Base-by-base conservation (phyloP, 53 echinoderm and acorn worm species). In the Actinopyga echinites region DNA sequence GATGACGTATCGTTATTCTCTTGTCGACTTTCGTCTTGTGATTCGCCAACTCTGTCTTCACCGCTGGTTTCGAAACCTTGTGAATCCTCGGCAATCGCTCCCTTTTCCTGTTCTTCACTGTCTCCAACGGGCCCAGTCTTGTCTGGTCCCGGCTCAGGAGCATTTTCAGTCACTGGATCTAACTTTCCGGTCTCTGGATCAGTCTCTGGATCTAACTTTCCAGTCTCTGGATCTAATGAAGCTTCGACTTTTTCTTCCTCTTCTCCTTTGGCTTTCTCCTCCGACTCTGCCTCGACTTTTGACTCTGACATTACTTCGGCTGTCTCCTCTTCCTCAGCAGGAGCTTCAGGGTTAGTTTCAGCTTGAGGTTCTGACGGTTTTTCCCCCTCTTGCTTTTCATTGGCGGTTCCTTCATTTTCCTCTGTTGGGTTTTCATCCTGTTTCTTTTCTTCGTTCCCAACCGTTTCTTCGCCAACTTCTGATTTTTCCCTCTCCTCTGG, bases 301-400 rank as follows among this genome's bases (percentile, higher is more conserved):
- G 28, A 62, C 45, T 49, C 49, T 49, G 49, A 49, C 17, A 2
- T 17, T 17, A 15, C 77, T 34, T 52, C 52, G 9, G 86, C 30
- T 61, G 19, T 24, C 26, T 31, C 85, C 8, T 42, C 52, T 32
- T 83, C 29, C 12, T 15, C 20, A 44, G 25, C 42, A 62, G 35
- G 6, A 12, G 5, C 77, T 8, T 26, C 4, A 15, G 11, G 12
- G 12, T 55, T 55, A 10, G 63, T 43, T 28, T 32, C 32, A 69
- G 56, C 74, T 1, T 24, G 63, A 2, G 86, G 34, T 38, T 86
- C 86, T 62, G 43, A 35, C 38, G 21, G 75, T 62, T 44, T 60
- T 34, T 75, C 58, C 45, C 20, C 57, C 30, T 64, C 79, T 26
- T 64, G 10, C 31, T 64, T 74, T 79, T 87, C 40, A 20, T 79